A percentile compares a stretch with the other conserved stretches of the same genome.
These are phyloP conservation scores for Venturia canescens DNA, from an alignment of 1,140 invertebrate species.

Conservation along the genomic window DNA sequence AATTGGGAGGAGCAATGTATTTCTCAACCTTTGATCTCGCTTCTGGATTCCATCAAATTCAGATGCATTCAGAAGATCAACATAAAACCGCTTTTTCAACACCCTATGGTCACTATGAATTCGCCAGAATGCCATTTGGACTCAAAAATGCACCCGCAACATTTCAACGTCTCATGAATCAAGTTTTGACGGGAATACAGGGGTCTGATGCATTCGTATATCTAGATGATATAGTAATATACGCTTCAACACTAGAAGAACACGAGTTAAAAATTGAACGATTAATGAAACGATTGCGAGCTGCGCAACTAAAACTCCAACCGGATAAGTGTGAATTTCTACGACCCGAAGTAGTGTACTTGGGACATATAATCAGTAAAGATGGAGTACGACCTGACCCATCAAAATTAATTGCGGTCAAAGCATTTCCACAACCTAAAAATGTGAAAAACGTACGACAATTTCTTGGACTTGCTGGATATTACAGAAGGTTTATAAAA, in stretches of 20 bases:
- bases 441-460: too few relatives aligned
- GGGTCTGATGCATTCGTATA: not conserved
- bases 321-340: not conserved
- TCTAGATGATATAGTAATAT: not conserved
- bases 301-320: not conserved
- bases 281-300: not conserved
- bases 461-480: too few relatives aligned
- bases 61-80: not conserved
- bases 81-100: not conserved
- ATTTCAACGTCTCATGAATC: constrained; percentile 4
- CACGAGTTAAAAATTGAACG: not conserved
- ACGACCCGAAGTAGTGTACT: not conserved
- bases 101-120: not conserved
- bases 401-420: not conserved
- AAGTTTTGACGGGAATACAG: not conserved
- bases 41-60: not conserved
- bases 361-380: not conserved
- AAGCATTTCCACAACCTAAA: not conserved
- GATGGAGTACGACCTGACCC: not conserved
- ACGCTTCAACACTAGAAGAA: not conserved
- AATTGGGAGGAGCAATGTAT: not conserved
- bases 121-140: not conserved
- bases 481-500: too few relatives aligned
- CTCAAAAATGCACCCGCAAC: not conserved
- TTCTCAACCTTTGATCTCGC: not conserved